These are phyloP conservation scores for Cataglyphis cursor DNA, from an alignment of 2,888 invertebrate species.

Conservation along the genomic window DNA sequence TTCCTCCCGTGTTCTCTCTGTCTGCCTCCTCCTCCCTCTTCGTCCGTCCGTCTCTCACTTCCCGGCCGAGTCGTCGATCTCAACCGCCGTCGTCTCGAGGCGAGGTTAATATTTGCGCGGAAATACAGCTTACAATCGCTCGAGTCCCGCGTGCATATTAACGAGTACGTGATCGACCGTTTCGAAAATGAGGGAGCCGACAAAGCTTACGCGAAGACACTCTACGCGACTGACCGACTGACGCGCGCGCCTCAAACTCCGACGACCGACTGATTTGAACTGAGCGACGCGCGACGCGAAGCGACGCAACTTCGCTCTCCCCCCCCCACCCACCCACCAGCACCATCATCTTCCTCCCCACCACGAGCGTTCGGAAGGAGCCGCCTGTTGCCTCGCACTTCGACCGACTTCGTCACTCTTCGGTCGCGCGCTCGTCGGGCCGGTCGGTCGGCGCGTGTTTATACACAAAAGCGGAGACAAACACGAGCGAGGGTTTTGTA, in stretches of 20 bases:
- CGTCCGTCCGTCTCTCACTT: neutral
- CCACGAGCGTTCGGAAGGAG: constrained; percentile 72
- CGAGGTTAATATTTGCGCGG: constrained; percentile 41
- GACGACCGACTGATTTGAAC: constrained; percentile 77
- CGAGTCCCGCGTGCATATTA: constrained; percentile 13
- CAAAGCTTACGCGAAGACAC: neutral
- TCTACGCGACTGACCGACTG: neutral
- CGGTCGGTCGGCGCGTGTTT: constrained; percentile 31
- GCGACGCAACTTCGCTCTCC: constrained; percentile 39
- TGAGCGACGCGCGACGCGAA: constrained; percentile 13
- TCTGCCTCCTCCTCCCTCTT: neutral
- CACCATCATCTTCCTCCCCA: neutral
- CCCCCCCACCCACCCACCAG: too few relatives aligned
- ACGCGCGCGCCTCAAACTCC: constrained; percentile 69
- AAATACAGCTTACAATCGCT: constrained; percentile 5
- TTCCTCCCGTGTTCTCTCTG: neutral
- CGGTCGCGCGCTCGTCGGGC: constrained; percentile 28
- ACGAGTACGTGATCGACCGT: neutral
- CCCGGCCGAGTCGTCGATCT: neutral
- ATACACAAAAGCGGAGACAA: constrained; percentile 18
- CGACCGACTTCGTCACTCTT: constrained; percentile 66
- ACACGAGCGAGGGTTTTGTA: constrained; percentile 20
- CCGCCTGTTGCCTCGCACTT: constrained; percentile 79
- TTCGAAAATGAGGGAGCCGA: neutral
- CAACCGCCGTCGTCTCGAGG: too few relatives aligned